A percentile compares a stretch with the other conserved stretches of the same genome.
These are phyloP conservation scores for Microcebus murinus DNA, from an alignment of 2,113 vertebrate genomes.

Conservation along the genomic window DNA sequence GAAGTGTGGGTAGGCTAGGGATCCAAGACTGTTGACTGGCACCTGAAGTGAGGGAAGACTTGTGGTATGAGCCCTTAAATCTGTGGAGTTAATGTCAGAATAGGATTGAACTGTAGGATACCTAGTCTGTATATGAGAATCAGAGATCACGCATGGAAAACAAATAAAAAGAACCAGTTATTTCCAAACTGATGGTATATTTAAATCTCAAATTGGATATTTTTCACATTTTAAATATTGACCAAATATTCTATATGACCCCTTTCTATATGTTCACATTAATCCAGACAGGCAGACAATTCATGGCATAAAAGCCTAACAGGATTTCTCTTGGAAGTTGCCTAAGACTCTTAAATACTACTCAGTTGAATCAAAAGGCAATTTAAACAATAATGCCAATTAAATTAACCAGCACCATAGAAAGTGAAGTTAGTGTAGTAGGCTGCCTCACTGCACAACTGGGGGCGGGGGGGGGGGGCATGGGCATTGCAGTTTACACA, in stretches of 20 bases:
- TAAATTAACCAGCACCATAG: neutral
- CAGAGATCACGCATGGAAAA: neutral
- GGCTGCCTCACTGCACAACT: neutral
- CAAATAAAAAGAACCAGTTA: neutral
- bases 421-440: neutral
- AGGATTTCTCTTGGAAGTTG: neutral
- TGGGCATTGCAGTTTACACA: neutral
- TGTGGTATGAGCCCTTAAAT: neutral
- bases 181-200: neutral
- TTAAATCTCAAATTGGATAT: neutral
- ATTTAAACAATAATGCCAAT: constrained; percentile 15
- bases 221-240: neutral
- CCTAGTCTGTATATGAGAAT: neutral
- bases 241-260: neutral
- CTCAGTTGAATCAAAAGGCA: neutral
- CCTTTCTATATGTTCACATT: neutral
- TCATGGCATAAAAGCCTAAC: neutral
- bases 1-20: neutral
- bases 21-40: neutral
- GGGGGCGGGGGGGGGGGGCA: no score
- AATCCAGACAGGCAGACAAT: neutral
- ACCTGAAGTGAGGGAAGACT: neutral
- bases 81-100: neutral
- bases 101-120: neutral
- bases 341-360: neutral